Base-by-base conservation (phyloP, 1,140 invertebrate species). In the Drosophila kurseongensis region DNA sequence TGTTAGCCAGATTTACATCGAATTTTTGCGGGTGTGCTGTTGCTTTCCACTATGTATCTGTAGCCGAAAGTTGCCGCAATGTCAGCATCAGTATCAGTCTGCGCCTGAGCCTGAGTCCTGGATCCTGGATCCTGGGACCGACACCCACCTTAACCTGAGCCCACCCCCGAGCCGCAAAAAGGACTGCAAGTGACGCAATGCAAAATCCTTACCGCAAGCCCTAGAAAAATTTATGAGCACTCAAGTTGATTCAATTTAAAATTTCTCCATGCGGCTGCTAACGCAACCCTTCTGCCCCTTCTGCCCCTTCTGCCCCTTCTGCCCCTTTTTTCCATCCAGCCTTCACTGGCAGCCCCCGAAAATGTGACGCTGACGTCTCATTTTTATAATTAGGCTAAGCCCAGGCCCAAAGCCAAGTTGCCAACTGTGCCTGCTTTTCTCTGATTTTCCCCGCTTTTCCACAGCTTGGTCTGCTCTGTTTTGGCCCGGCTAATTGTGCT, bases 371-470 rank as follows among this genome's bases (percentile, higher is more conserved):
- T 82, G 82, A 78, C 78, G 57, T 82, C 57, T 75, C 57, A 65
- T 57, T 73, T 65, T 89, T 91, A 88, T 91, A 91, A 91, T 91
- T 91, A 91, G 88, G 69, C 88, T 88, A 90, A 91, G 88, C 77
- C 72, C 69, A 61, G 57, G 68, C 74, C 71, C 66, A 75, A 85
- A 90, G 82, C 76, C 79, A 83, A 73, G 59, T 83, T 86, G 65
- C 69, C 81, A 82, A 86, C 72, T 85, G 74, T 59, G 85, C 65
- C 59, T 32, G 55, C 47, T 32, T 29, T 38, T n/a, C 50, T 35
- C 48, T 36, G 59, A 32, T 42, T 45, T 62, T 36, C 58, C 23
- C 18, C 35, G 60, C 44, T 32, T 35, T 68, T 65, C 40, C 59
- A 9, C 36, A 36, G 40, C 32, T 32, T 18, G 48, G 63, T 9